Base-by-base conservation (phyloP, 2,113 vertebrate genomes). In the Heterotis niloticus region DNA sequence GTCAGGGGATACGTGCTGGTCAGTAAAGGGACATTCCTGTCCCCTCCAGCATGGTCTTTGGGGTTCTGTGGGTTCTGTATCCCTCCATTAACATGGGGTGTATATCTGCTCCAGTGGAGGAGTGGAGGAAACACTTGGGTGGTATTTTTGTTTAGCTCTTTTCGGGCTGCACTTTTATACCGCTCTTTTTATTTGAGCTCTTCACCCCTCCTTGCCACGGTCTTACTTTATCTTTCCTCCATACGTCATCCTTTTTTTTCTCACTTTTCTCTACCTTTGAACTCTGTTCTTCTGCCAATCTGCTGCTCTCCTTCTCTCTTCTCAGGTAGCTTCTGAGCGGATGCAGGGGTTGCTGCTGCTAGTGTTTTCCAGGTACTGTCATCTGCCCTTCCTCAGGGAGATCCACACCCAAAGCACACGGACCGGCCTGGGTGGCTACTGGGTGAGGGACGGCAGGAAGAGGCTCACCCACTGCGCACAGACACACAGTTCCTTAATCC, bases 291-390 rank as follows among this genome's bases (percentile, higher is more conserved):
- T 20, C 64, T 65, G 11, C 10, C 70, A 11, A 13, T n/a, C 12
- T 20, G 29, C 17, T 44, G 11, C 34, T 54, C 20, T n/a, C 10
- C 70, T 57, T n/a, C 20, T 24, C 26, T n/a, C 44, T 9, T 59
- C 28, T 10, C 88, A 99, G 98, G 95, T 98, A 85, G 96, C 95
- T 1, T 98, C 96, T 0, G 96, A 98, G 83, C 90, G 98, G 76
- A 99, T 99, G 97, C 98, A 99, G 84, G 96, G 98, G 0, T 94
- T 98, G 80, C 93, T 98, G 66, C 89, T 99, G 51, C 90, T 99
- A 84, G 93, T 99, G 29, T 99, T 99, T 84, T 94, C 95, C 80
- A 97, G 95, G 86, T 96, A 94, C 90, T 94, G 90, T 87, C 96
- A 96, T 81, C 92, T 97, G 65, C 95, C 96, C 0, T 96, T 95